Percentiles rank a stretch among this genome's conserved stretches.
Conservation (phyloP, 2,888 invertebrate genomes). For the Andrena chrysosceles region DNA sequence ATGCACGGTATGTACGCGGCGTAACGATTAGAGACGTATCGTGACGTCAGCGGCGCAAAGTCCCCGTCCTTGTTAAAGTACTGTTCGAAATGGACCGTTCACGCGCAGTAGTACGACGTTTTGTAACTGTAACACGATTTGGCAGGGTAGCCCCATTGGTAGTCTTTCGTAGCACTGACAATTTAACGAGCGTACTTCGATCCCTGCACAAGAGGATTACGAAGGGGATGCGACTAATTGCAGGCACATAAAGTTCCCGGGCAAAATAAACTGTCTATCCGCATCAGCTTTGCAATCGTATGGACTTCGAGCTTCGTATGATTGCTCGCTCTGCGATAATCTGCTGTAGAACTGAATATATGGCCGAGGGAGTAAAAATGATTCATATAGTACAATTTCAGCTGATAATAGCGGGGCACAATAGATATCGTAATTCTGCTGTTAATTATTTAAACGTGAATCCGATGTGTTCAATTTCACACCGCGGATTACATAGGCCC, state of each 20-base stretch:
- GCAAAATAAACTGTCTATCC: no score
- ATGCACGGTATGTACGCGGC: not conserved
- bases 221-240: slow-evolving; percentile 13
- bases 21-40: slow-evolving; percentile 55
- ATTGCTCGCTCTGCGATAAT: no score
- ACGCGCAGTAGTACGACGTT: slow-evolving; percentile 27
- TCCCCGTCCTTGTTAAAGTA: slow-evolving; percentile 59
- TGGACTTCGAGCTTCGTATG: no score
- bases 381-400: no score
- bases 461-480: no score
- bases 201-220: slow-evolving; percentile 27
- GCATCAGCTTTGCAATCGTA: no score
- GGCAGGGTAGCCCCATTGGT: slow-evolving; percentile 36
- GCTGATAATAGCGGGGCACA: no score
- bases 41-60: slow-evolving; percentile 65
- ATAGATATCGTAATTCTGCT: no score
- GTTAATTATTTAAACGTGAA: no score
- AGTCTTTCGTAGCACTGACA: slow-evolving; percentile 38
- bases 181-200: slow-evolving; percentile 51
- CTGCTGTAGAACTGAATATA: no score
- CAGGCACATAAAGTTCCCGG: not conserved
- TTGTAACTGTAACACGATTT: slow-evolving; percentile 42
- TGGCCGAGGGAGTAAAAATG: no score
- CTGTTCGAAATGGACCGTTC: slow-evolving; percentile 49
- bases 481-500: no score